Evolutionary conservation across 1,140 invertebrate genomes (phyloP).

Genomic region (Bombus soroeensis): DNA sequence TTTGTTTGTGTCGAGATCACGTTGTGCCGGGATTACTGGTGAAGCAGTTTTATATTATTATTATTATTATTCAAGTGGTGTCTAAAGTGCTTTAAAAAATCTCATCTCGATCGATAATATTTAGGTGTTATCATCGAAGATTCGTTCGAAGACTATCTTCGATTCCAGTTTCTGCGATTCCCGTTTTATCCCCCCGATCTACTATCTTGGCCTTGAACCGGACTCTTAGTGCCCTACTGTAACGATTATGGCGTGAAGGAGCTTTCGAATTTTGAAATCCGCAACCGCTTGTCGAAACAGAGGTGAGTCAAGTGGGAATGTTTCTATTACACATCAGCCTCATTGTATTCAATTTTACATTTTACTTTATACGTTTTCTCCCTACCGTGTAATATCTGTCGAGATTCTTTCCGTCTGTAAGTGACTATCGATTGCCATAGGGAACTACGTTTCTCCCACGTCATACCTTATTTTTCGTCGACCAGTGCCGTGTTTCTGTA

Average conservation of each 20-base stretch:
- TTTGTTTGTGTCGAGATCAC: constrained; percentile 28
- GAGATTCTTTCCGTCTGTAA: constrained; percentile 25
- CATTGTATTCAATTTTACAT: neutral
- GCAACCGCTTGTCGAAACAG: constrained; percentile 6
- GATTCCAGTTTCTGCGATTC: neutral
- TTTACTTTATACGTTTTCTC: neutral
- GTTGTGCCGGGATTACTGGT: constrained; percentile 31
- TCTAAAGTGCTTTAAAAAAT: neutral
- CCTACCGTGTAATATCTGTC: neutral
- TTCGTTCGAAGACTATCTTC: neutral
- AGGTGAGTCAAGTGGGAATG: constrained; percentile 44
- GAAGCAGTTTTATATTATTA: neutral
- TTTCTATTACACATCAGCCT: neutral
- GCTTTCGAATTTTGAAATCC: constrained; percentile 61
- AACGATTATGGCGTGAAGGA: constrained; percentile 50
- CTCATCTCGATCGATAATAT: neutral
- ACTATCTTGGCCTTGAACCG: constrained; percentile 70
- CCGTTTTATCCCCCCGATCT: constrained; percentile 1
- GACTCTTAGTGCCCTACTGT: constrained; percentile 66
- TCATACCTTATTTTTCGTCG: constrained; percentile 20
- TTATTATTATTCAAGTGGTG: neutral
- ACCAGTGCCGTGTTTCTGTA: neutral
- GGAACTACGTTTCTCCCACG: constrained; percentile 37
- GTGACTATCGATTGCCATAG: constrained; percentile 42
- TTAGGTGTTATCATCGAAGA: neutral